Evolutionary conservation across 2,888 invertebrate species (phyloP), one percentile per base, ranked within the genome.

Genomic region (Timema cristinae): DNA sequence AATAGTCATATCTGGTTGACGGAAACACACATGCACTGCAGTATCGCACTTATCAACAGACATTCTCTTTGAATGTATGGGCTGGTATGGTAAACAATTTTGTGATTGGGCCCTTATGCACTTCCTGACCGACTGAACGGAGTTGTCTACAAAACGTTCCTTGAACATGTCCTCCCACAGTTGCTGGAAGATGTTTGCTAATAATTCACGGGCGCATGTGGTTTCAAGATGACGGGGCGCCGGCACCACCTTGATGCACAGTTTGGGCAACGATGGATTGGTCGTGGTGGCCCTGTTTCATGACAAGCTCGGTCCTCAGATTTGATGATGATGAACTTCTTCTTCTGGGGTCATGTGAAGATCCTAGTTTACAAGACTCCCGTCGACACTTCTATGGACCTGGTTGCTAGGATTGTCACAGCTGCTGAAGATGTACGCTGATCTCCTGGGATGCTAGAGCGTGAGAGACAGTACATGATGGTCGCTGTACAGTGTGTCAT

Each of bases 21-120:
- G 50, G 11, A 67, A 67, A 67, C 13, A 1, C 32, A 32, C 32
- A 32, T 32, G 32, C 32, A 32, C 32, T 32, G 32, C 32, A 32
- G 32, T 32, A 49, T n/a, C 2, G 7, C 48, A n/a, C 11, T 5
- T 67, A 67, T 8, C 67, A 67, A 67, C 67, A 49, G 50, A 11
- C 49, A 49, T 67, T 67, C 15, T 0, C 67, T 49, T 13, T 61
- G 67, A 67, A 67, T 67, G 67, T 67, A 67, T 67, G 16, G 7
- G n/a, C 67, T 50, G 48, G 49, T 13, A n/a, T n/a, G 9, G 50
- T 50, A 10, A 49, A 50, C 16, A 0, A 67, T 50, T 49, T 10
- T 13, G 67, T 67, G 49, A 50, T 67, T 50, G 67, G 67, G 50
- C n/a, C n/a, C 50, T 50, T 50, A 67, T 67, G 48, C 2, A 49